Evolutionary conservation across 2,888 invertebrate species (phyloP), one percentile per base, ranked within the genome.

Genomic region (Tryphoninae sp.): DNA sequence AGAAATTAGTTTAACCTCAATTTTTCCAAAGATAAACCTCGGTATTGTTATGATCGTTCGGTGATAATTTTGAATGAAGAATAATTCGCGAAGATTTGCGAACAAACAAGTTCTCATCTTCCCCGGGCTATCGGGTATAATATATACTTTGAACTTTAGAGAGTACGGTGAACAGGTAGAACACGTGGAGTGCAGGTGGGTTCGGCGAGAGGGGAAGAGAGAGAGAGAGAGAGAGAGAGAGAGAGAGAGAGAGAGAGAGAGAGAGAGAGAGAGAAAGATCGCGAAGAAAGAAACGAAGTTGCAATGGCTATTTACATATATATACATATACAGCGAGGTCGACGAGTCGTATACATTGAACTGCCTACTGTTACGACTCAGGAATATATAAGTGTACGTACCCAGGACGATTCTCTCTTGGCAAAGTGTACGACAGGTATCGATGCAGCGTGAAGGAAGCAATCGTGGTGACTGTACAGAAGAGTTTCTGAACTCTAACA

Each of bases 61-160:
- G 13, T 6, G 1, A n/a, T 3, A 33, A 33, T 6, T 33, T 33
- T 33, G 33, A 33, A 8, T 64, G 42, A 45, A 64, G 45, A 8
- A 64, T 64, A 45, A 42, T 64, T 19, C 40, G 8, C 64, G 59
- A 7, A 23, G 11, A 19, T 16, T 22, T 8, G 40, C 33, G 40
- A n/a, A 51, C 51, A 51, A n/a, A 51, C n/a, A 51, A n/a, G 40
- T 62, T 62, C 62, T 33, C 40, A 62, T 42, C 42, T 62, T 61
- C 49, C 72, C 59, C 55, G 59, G 65, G 22, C 58, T 19, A 26
- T 62, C 33, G 55, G 42, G 26, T 16, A 22, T 16, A 33, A 9
- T 72, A 72, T 72, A 72, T 55, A 58, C 67, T 78, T 72, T 78
- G 78, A 78, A 78, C 78, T 72, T 72, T 65, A 40, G 67, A 78